Percentiles rank a stretch among this genome's conserved stretches.
Evolutionary conservation across 2,888 invertebrate species (phyloP).

Genomic region (Halictus ligatus): DNA sequence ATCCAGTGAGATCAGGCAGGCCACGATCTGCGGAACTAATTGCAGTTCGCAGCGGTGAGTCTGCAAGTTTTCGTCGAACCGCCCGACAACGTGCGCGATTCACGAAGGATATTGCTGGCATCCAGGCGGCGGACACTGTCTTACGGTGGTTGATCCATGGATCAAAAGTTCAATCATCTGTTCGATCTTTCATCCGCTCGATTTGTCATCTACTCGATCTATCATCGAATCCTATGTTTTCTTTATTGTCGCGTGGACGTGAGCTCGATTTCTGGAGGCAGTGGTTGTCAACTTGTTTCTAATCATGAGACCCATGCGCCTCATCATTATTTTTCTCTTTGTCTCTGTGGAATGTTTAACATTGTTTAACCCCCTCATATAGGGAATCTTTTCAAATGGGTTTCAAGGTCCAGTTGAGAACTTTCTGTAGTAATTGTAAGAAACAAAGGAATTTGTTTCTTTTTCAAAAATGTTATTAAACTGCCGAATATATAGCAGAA

Average conservation of each 20-base stretch:
- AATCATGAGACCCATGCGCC: too few species aligned
- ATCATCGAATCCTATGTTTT: background rate
- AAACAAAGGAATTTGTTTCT: too few species aligned
- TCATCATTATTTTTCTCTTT: background rate
- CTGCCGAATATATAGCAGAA: too few species aligned
- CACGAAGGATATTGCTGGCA: background rate
- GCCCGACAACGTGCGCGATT: background rate
- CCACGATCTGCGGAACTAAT: slow-evolving; percentile 7
- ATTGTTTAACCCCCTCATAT: too few species aligned
- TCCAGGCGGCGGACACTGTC: background rate
- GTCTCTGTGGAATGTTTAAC: background rate
- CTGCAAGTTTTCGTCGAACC: background rate
- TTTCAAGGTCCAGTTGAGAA: too few species aligned
- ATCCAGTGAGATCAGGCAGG: background rate
- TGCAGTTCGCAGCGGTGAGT: slow-evolving; percentile 14
- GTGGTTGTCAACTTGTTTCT: background rate
- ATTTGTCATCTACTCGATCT: background rate
- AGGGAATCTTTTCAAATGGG: too few species aligned
- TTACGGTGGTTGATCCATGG: background rate
- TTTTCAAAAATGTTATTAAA: too few species aligned
- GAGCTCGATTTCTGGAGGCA: background rate
- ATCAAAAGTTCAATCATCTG: too few species aligned
- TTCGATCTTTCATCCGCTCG: background rate
- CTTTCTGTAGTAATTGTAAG: too few species aligned
- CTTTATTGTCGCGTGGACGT: background rate